Conservation (phyloP, 2,113 vertebrate species). For the Carlito syrichta region DNA sequence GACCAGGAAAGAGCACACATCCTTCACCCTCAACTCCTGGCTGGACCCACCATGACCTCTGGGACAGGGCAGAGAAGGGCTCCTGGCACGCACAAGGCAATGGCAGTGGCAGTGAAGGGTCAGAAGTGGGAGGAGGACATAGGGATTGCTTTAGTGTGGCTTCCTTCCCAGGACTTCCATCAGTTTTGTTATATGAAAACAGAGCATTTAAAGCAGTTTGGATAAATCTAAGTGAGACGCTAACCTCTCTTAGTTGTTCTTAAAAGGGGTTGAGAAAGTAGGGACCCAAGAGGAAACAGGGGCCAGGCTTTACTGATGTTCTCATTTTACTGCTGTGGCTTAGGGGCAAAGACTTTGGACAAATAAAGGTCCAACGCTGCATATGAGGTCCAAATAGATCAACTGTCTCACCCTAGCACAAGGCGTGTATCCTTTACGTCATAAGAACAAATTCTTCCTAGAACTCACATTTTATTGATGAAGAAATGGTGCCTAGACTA, state of each 20-base stretch:
- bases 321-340: too few relatives aligned
- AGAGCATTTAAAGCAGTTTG: neutral
- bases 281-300: neutral
- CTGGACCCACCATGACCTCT: neutral
- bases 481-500: too few relatives aligned
- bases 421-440: neutral
- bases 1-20: neutral
- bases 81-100: neutral
- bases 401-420: conserved; percentile 40
- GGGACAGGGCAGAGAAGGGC: neutral
- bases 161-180: neutral
- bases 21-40: neutral
- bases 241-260: neutral
- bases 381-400: conserved; percentile 65
- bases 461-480: too few relatives aligned
- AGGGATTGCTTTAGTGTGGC: neutral
- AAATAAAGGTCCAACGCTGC: neutral
- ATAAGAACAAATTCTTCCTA: neutral
- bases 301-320: too few relatives aligned
- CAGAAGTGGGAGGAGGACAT: neutral
- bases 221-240: neutral
- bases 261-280: neutral
- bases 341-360: neutral
- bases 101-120: neutral
- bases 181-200: neutral